Evolutionary conservation across 2,797 vertebrate species (phyloP).

Genomic region (Cygnus olor): DNA sequence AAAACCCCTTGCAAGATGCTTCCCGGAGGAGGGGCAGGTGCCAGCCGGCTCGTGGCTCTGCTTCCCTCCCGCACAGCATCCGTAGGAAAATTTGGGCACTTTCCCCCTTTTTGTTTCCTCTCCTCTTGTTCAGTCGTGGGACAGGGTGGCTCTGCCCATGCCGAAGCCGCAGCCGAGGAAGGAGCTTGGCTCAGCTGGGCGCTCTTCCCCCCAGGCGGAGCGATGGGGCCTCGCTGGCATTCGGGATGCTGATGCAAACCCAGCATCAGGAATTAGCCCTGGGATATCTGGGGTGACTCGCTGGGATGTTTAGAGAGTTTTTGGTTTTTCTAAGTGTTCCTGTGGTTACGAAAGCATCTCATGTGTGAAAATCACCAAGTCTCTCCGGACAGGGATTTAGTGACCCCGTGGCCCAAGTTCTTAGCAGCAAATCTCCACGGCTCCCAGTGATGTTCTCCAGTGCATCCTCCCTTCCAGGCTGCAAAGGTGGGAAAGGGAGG

Average conservation of each 20-base stretch:
- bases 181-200: background rate
- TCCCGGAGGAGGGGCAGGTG: background rate
- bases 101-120: background rate
- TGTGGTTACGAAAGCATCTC: conserved; percentile 21
- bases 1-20: background rate
- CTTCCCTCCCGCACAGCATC: background rate
- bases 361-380: conserved; percentile 37
- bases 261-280: conserved; percentile 43
- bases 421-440: background rate
- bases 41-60: background rate
- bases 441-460: background rate
- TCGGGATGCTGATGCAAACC: conserved; percentile 7
- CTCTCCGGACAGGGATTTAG: rapidly evolving
- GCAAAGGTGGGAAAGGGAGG: background rate
- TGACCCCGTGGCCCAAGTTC: background rate
- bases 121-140: background rate
- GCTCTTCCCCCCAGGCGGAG: background rate
- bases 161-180: background rate
- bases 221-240: background rate
- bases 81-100: background rate
- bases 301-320: conserved; percentile 56
- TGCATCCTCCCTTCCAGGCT: background rate
- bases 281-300: conserved; percentile 21
- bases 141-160: background rate
- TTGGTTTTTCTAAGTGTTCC: conserved; percentile 37